Evolutionary conservation across 2,888 invertebrate genomes (phyloP), one percentile per base, ranked within the genome.

Genomic region (Melinaea menophilus): DNA sequence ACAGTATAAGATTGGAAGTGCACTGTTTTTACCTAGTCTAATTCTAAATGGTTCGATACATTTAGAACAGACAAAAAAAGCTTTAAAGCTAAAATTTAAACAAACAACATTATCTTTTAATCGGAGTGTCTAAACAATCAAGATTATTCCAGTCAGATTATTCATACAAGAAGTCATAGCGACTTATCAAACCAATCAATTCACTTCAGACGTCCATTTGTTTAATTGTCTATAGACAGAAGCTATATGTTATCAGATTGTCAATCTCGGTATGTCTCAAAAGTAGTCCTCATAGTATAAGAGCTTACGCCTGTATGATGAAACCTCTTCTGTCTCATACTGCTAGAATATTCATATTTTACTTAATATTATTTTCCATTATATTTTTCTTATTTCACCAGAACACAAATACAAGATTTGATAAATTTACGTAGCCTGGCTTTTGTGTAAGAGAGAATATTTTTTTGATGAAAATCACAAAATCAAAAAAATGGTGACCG

Each of bases 111-210:
- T 56, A 63, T 54, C 60, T 54, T 64, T 60, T 55, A 35, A 55
- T 57, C 54, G 31, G 37, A 37, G 47, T 55, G n/a, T 48, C 45
- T 51, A 56, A 54, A 46, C 45, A 13, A 46, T 67, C 61, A 63
- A 65, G 67, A 65, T 67, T 59, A 45, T 37, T 51, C 22, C 51
- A 48, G 54, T 47, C 31, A 35, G 67, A 67, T 67, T 62, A 61
- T 56, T 56, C 61, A 48, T 68, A 65, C 65, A 69, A 72, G 66
- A 70, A 80, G 78, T 79, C 78, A 71, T 75, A 81, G 77, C 82
- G 81, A 87, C 81, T 84, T 87, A 89, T 88, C 87, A 83, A 74
- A 86, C 82, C 79, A 84, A 89, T 89, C 88, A 85, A 85, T 88
- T 85, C 78, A 79, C 78, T 80, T 79, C 79, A 73, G 77, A 82